These are phyloP conservation scores for Heliocidaris tuberculata DNA, from an alignment of 35 echinoderm and acorn worm genomes.

Conservation along the genomic window DNA sequence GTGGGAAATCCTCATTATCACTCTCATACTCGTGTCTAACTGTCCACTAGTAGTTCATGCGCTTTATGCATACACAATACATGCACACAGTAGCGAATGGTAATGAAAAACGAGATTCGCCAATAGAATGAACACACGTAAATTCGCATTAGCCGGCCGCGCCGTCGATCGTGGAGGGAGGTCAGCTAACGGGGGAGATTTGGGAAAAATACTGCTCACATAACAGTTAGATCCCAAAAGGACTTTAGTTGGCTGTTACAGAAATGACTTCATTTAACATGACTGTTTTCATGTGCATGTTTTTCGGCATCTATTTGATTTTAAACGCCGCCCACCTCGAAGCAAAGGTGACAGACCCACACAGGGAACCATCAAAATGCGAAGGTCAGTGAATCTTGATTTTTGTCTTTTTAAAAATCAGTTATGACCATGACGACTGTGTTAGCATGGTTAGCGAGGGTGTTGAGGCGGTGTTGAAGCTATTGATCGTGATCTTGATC, in stretches of 20 bases:
- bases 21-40: not conserved
- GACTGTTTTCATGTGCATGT: not conserved
- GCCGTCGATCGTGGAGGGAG: no score
- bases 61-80: no score
- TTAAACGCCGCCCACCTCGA: not conserved
- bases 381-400: slow-evolving; percentile 39
- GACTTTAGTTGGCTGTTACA: not conserved
- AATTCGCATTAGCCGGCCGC: no score
- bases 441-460: no score
- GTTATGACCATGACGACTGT: no score
- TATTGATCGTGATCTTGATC: no score
- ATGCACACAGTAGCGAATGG: not conserved
- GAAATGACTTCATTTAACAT: not conserved
- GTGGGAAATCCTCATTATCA: not conserved
- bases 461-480: no score
- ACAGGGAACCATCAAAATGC: slow-evolving; percentile 70
- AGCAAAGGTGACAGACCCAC: slow-evolving; percentile 48
- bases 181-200: not conserved
- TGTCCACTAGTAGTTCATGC: no score
- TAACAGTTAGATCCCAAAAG: not conserved
- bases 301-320: not conserved
- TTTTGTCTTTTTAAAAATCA: no score
- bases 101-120: not conserved
- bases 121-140: not conserved
- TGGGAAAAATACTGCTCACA: no score